Conservation (phyloP, 2,888 invertebrate genomes). For the Baccha elongata region DNA sequence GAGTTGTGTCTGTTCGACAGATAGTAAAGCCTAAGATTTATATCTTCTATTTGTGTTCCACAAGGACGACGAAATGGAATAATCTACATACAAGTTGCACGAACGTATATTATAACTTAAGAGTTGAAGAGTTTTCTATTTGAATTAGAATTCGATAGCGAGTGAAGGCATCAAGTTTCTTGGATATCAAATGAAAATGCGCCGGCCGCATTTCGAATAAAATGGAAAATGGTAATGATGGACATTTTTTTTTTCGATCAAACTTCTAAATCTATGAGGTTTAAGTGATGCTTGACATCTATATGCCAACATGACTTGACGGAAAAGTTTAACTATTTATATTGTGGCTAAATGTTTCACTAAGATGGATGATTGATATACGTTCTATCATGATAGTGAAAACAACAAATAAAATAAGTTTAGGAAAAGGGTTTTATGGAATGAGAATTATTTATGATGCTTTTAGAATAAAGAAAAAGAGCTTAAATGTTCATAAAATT, state of each 20-base stretch:
- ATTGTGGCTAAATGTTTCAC: constrained; percentile 51
- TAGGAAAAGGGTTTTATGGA: background rate
- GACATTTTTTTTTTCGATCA: constrained; percentile 41
- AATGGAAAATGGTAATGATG: constrained; percentile 44
- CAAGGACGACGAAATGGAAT: constrained; percentile 52
- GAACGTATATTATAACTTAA: background rate
- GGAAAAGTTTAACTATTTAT: constrained; percentile 46
- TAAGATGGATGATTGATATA: constrained; percentile 54
- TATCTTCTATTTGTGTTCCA: constrained; percentile 60
- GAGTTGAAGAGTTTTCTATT: constrained; percentile 25
- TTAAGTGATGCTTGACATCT: constrained; percentile 25
- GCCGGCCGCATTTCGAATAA: background rate
- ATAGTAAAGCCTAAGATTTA: constrained; percentile 67
- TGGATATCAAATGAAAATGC: constrained; percentile 12
- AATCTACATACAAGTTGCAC: constrained; percentile 49
- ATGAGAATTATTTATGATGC: background rate
- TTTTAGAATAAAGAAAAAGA: no score
- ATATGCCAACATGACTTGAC: constrained; percentile 20
- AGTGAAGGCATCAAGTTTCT: background rate
- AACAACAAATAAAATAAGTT: constrained; percentile 31
- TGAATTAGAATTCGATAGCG: constrained; percentile 12
- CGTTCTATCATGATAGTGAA: constrained; percentile 60
- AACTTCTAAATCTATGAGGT: constrained; percentile 53
- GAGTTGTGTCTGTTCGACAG: constrained; percentile 69
- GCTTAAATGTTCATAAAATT: no score